A percentile compares a stretch with the other conserved stretches of the same genome.
These are phyloP conservation scores for Caenorhabditis panamensis DNA, from an alignment of 2,888 invertebrate genomes.

Conservation along the genomic window DNA sequence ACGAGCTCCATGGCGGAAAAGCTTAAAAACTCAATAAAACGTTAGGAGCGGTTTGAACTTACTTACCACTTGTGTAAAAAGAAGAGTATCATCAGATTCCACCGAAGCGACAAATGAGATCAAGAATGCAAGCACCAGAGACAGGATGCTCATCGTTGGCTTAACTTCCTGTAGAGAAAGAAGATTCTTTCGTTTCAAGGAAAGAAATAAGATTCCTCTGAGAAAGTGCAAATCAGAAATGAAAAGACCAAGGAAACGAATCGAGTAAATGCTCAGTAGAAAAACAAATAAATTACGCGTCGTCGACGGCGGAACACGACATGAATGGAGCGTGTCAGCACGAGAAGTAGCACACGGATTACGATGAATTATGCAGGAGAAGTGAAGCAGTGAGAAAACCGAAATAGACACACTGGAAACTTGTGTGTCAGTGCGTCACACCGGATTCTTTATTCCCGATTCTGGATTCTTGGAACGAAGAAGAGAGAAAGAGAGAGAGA, in stretches of 20 bases:
- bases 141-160: neutral
- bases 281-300: neutral
- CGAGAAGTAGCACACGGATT: neutral
- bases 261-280: neutral
- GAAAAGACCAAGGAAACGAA: neutral
- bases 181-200: too few relatives aligned
- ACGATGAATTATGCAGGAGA: neutral
- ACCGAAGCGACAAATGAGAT: neutral
- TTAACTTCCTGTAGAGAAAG: neutral
- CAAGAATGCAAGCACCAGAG: neutral
- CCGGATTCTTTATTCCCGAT: too few relatives aligned
- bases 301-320: neutral
- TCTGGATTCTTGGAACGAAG: neutral
- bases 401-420: neutral
- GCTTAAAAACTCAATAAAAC: constrained; percentile 26
- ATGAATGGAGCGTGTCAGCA: neutral
- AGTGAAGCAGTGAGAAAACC: neutral
- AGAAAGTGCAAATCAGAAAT: neutral
- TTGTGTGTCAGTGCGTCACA: neutral
- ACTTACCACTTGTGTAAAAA: constrained; percentile 32
- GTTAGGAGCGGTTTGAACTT: neutral
- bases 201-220: neutral
- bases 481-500: neutral
- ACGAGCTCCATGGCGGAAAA: constrained; percentile 61
- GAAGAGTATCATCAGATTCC: neutral